phyloP scores from a whole-genome alignment of 2,888 invertebrate genomes.

The Matsumyia berberina region DNA sequence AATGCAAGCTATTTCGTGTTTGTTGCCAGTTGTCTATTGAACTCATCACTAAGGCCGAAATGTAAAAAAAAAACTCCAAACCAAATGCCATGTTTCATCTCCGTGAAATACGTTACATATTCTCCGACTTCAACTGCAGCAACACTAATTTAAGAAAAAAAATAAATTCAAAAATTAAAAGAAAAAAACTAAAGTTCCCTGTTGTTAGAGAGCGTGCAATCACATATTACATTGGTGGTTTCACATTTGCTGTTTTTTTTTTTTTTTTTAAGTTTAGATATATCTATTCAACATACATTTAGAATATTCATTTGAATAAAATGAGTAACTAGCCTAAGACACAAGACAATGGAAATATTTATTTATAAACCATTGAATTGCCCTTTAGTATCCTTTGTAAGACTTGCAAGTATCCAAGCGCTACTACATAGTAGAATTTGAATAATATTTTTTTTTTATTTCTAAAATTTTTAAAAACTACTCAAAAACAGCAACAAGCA shows the following conservation, averaged over 20 bases:
- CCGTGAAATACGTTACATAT: not conserved
- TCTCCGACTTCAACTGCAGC: not conserved
- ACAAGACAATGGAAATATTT: conserved; percentile 14
- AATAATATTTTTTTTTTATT: not conserved
- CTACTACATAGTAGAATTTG: conserved; percentile 6
- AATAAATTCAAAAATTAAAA: not conserved
- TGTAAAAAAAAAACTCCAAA: too few species aligned
- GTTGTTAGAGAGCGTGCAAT: conserved; percentile 44
- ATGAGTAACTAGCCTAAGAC: conserved; percentile 5
- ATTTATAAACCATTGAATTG: not conserved
- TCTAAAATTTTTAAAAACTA: conserved; percentile 42
- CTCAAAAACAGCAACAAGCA: conserved; percentile 60
- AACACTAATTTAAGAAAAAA: not conserved
- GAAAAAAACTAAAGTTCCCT: not conserved
- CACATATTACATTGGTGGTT: conserved; percentile 40
- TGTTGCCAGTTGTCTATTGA: too few species aligned
- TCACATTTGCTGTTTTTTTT: conserved; percentile 44
- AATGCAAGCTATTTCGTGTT: too few species aligned
- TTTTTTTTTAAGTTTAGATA: conserved; percentile 49
- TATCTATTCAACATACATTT: conserved; percentile 50
- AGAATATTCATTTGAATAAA: conserved; percentile 24
- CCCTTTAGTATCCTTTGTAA: conserved; percentile 4
- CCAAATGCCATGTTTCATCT: not conserved
- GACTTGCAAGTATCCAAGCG: not conserved
- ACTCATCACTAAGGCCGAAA: too few species aligned